Evolutionary conservation across 2,888 invertebrate species (phyloP).

Genomic region (Alloscopus bannaensis): DNA sequence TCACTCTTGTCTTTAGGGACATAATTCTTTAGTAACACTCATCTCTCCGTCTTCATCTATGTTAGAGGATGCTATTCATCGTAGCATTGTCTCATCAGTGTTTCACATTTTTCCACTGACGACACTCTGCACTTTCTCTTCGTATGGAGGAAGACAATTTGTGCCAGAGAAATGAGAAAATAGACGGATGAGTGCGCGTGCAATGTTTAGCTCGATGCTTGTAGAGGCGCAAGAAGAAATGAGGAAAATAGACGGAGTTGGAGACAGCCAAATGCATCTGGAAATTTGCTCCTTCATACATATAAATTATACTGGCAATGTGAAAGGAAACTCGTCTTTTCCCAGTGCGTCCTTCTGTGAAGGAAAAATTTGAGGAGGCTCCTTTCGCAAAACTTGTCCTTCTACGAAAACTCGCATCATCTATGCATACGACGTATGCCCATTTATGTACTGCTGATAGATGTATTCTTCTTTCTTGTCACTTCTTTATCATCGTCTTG

Average conservation of each 20-base stretch:
- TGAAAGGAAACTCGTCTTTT: constrained; percentile 1
- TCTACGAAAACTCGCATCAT: neutral
- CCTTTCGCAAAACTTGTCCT: no score
- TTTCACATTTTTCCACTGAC: constrained; percentile 16
- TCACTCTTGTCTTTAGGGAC: neutral
- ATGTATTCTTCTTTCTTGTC: constrained; percentile 48
- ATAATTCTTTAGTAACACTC: neutral
- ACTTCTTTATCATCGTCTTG: constrained; percentile 44
- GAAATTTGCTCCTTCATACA: constrained; percentile 1
- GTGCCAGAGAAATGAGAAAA: constrained; percentile 54
- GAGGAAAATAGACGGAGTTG: no score
- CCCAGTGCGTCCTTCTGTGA: neutral
- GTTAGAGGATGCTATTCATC: no score
- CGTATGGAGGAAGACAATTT: constrained; percentile 42
- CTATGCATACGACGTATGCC: no score
- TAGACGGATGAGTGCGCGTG: constrained; percentile 53
- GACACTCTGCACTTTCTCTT: constrained; percentile 28
- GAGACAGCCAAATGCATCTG: no score
- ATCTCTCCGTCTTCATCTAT: neutral
- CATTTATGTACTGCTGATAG: no score
- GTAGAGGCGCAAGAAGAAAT: no score
- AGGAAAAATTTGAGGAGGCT: constrained; percentile 28
- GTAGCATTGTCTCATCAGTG: constrained; percentile 1
- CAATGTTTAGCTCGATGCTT: no score
- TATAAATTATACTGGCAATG: constrained; percentile 22